Conservation (phyloP, 2,113 vertebrate genomes). For the Campylorhamphus procurvoides region DNA sequence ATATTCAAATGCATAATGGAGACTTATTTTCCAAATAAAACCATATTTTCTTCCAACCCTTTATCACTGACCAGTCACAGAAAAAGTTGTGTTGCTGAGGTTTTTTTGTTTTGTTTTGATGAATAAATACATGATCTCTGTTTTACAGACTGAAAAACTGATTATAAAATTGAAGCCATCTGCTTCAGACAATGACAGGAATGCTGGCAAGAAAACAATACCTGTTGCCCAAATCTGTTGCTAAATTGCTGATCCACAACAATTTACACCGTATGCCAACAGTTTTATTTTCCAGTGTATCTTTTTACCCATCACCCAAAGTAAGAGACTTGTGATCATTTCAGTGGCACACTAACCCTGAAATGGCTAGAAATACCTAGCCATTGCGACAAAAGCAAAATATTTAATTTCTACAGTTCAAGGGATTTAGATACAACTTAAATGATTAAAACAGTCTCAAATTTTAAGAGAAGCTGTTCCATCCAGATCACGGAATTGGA, state of each 20-base stretch:
- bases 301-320: not conserved
- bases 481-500: not conserved
- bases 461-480: not conserved
- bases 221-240: constrained; percentile 31
- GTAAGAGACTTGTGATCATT: not conserved
- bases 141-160: constrained; percentile 20
- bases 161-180: constrained; percentile 17
- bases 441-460: not conserved
- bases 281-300: not conserved
- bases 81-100: not conserved
- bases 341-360: not conserved
- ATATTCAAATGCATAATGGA: not conserved
- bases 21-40: not conserved
- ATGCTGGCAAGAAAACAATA: not conserved
- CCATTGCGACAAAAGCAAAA: not conserved
- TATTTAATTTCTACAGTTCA: not conserved
- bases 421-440: not conserved
- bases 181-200: constrained; percentile 15
- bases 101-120: not conserved
- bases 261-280: not conserved
- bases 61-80: not conserved
- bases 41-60: not conserved
- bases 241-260: not conserved
- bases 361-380: not conserved
- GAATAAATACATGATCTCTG: not conserved